Conservation (phyloP, 1,140 invertebrate genomes). For the Papilio xuthus region DNA sequence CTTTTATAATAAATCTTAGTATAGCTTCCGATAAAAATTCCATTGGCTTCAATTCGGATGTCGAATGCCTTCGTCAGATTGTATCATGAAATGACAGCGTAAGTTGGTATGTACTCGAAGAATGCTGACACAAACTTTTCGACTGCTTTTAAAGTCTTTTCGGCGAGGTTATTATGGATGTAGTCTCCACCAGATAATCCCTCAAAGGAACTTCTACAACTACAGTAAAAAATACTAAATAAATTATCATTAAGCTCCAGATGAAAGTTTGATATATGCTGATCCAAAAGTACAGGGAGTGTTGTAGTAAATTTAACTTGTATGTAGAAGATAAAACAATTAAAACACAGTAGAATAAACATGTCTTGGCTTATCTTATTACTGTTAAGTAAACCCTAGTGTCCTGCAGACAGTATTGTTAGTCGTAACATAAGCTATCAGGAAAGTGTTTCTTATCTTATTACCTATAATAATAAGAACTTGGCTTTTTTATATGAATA, state of each 20-base stretch:
- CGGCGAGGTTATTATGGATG: not conserved
- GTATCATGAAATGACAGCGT: constrained; percentile 28
- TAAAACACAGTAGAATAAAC: not conserved
- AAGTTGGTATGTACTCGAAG: not conserved
- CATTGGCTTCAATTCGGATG: constrained; percentile 7
- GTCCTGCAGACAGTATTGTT: not conserved
- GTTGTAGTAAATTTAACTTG: no score
- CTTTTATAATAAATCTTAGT: not conserved
- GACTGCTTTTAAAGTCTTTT: constrained; percentile 15
- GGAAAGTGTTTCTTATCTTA: not conserved
- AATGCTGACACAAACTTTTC: constrained; percentile 15
- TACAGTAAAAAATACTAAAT: not conserved
- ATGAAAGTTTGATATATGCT: not conserved
- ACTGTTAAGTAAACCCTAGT: no score
- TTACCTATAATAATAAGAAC: not conserved
- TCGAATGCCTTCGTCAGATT: constrained; percentile 29
- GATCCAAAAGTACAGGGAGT: no score
- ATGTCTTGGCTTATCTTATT: not conserved
- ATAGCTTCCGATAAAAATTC: constrained; percentile 19
- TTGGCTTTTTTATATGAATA: no score
- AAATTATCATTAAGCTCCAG: not conserved
- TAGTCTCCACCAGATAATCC: not conserved
- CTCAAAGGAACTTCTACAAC: no score
- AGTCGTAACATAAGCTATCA: not conserved
- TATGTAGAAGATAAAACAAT: no score